These are phyloP conservation scores for Caracal caracal DNA, from an alignment of 2,113 vertebrate genomes.

Conservation along the genomic window DNA sequence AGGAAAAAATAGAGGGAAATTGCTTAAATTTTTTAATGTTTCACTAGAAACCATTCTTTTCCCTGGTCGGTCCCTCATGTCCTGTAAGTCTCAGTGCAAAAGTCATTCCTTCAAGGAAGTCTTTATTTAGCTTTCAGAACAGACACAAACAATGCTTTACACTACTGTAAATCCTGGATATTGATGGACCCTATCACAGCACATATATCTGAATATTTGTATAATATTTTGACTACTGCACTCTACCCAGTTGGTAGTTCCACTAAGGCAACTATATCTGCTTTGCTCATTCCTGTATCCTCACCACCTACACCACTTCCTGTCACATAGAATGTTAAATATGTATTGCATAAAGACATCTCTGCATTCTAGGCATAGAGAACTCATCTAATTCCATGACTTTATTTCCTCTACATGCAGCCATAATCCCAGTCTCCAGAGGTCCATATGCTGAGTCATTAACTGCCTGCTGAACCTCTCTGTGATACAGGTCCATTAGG, in stretches of 20 bases:
- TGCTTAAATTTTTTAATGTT: neutral
- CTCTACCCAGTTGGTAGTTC: neutral
- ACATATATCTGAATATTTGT: neutral
- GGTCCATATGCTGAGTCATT: neutral
- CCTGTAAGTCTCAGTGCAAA: neutral
- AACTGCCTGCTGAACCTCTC: neutral
- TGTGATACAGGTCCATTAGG: accelerated
- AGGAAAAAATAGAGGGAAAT: neutral
- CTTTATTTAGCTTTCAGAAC: neutral
- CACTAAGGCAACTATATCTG: neutral
- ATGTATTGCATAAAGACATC: neutral
- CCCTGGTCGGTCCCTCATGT: neutral
- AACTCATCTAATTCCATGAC: neutral
- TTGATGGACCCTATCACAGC: neutral
- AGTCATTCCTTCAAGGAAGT: neutral
- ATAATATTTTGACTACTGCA: neutral
- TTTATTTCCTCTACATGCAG: neutral
- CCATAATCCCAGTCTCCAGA: neutral
- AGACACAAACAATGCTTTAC: neutral
- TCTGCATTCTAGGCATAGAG: neutral
- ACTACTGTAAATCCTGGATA: neutral
- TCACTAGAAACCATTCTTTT: neutral
- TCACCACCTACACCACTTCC: neutral
- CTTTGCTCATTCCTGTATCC: neutral
- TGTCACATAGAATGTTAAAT: neutral